Evolutionary conservation across 1,140 invertebrate species (phyloP).

Genomic region (Druon quercuslanigerum): DNA sequence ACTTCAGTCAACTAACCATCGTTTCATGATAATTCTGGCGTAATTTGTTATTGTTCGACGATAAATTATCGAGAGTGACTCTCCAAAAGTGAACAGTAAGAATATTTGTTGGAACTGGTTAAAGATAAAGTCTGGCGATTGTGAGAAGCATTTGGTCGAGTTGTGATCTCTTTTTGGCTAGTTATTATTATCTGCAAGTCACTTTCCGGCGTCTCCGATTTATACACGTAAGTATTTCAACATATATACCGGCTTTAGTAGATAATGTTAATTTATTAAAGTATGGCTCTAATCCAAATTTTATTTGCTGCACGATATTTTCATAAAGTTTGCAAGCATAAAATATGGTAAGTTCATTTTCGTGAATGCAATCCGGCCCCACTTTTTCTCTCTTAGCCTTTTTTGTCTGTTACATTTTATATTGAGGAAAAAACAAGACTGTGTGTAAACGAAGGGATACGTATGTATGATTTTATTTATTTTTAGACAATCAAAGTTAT

Average conservation of each 20-base stretch:
- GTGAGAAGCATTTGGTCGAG: neutral
- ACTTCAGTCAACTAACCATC: neutral
- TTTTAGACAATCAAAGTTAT: neutral
- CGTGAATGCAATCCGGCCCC: neutral
- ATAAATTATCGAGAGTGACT: neutral
- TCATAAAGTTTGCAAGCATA: neutral
- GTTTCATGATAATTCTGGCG: neutral
- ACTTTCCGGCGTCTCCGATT: conserved; percentile 7
- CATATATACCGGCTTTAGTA: neutral
- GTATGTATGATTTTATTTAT: neutral
- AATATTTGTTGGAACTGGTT: neutral
- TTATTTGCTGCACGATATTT: neutral
- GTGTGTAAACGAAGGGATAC: neutral
- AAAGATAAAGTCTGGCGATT: neutral
- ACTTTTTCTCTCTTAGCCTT: neutral
- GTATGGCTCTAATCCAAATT: neutral
- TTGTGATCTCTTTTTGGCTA: neutral
- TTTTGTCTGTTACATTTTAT: neutral
- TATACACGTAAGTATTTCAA: conserved; percentile 9
- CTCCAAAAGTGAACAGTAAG: neutral
- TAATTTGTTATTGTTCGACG: conserved; percentile 20
- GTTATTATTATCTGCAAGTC: conserved; percentile 10
- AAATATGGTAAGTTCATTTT: neutral
- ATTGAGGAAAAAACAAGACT: neutral
- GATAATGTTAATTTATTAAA: neutral